Evolutionary conservation across 2,888 invertebrate genomes (phyloP).

Genomic region (Erynnis tages): DNA sequence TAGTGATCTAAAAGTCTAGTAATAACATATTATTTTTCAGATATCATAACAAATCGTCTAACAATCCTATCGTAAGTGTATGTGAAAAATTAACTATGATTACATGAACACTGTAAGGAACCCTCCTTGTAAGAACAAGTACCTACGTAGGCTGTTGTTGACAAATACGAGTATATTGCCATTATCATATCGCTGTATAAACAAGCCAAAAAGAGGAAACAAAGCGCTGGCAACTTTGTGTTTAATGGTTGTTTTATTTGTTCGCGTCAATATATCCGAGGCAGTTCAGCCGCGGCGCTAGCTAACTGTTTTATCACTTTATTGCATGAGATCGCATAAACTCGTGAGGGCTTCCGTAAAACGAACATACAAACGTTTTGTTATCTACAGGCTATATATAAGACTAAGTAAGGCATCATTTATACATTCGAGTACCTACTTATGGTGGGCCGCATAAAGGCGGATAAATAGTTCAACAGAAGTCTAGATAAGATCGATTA

Average conservation of each 20-base stretch:
- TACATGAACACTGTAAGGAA: no score
- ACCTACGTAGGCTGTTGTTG: slow-evolving; percentile 6
- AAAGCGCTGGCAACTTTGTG: slow-evolving; percentile 70
- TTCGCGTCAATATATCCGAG: slow-evolving; percentile 70
- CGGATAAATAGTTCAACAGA: no score
- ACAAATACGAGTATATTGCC: slow-evolving; percentile 7
- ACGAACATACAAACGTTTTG: slow-evolving; percentile 58
- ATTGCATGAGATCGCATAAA: slow-evolving; percentile 77
- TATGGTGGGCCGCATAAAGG: no score
- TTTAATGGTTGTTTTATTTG: slow-evolving; percentile 76
- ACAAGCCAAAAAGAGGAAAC: slow-evolving; percentile 56
- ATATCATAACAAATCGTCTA: no score
- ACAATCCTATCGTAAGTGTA: no score
- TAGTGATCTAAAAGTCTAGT: no score
- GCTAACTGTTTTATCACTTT: slow-evolving; percentile 81
- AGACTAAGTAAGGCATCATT: no score
- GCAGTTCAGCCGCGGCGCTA: slow-evolving; percentile 62
- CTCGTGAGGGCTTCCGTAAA: slow-evolving; percentile 67
- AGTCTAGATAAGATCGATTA: no score
- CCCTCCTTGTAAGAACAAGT: neutral
- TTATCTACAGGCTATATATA: slow-evolving; percentile 29
- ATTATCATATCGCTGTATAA: slow-evolving; percentile 28
- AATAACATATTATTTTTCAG: no score
- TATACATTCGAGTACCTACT: no score
- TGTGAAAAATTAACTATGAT: no score